Base-by-base conservation (phyloP, 2,797 vertebrate genomes). In the Lacerta agilis region DNA sequence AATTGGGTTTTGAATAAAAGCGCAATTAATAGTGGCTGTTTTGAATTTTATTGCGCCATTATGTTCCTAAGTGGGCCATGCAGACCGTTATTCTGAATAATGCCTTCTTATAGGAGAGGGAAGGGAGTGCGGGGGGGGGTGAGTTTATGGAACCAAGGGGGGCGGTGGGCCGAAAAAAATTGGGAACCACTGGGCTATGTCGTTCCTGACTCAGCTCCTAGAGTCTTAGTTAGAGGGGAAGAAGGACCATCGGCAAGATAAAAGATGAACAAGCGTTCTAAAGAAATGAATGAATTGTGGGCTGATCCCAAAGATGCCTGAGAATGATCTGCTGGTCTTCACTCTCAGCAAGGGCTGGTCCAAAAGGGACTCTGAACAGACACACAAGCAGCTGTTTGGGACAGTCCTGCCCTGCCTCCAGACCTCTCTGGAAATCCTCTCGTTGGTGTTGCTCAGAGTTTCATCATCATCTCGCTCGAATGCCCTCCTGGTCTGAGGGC, bases 401-500 rank as follows among this genome's bases (percentile, higher is more conserved):
- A 5, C 6, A 18, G 1, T 13, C 18, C 55, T 64, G 0, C 45
- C 38, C 83, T 82, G 0, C 80, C 80, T 29, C 82, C 87, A 75
- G 90, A 89, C 87, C 87, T 93, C 79, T 29, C 79, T 41, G 29
- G n/a, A 2, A 73, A 58, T 8, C 82, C 25, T 15, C 88, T 77
- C 23, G 1, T 73, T 69, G 0, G 3, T 11, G 41, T 97, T 97
- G 82, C 95, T n/a, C 43, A 0, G 1, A 9, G 36, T 97, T 97
- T 96, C 97, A 96, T 97, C 96, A 64, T 64, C 61, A 97, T 75
- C 91, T 82, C 91, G 78, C 78, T 88, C 86, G 4, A 0, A 0
- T 7, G 2, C 0, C 1, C 81, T 89, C 81, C 79, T 36, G 7
- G 0, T 73, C 3, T 79, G 33, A 45, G 49, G 45, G 83, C 93